Percentiles rank a stretch among this genome's conserved stretches.
Conservation (phyloP, 1,140 invertebrate genomes). For the Brachionus asplanchnoidis region DNA sequence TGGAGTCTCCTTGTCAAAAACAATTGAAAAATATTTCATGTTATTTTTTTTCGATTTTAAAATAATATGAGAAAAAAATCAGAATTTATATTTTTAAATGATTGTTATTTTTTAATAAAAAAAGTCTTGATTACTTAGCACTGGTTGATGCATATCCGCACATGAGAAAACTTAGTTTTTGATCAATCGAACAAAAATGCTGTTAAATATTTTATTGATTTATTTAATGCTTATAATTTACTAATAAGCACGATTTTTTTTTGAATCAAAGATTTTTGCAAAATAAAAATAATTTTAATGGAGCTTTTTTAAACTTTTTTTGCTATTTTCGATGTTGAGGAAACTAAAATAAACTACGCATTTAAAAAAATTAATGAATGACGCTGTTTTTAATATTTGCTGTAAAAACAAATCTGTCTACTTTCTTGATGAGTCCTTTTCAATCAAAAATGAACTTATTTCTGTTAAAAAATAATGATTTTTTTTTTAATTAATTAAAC, state of each 20-base stretch:
- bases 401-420: neutral
- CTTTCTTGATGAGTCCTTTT: too few species aligned
- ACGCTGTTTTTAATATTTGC: too few species aligned
- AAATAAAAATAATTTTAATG: neutral
- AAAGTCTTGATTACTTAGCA: neutral
- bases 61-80: neutral
- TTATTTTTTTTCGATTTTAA: neutral
- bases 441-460: too few species aligned
- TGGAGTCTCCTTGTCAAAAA: neutral
- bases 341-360: too few species aligned
- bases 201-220: neutral
- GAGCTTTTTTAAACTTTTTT: neutral
- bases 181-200: neutral
- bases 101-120: neutral
- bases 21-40: conserved; percentile 20
- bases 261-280: neutral
- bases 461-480: too few species aligned
- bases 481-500: too few species aligned
- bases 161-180: neutral
- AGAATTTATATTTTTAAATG: neutral
- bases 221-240: neutral
- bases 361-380: too few species aligned
- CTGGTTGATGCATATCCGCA: neutral
- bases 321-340: neutral
- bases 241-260: neutral